Conservation (phyloP, 2,113 vertebrate genomes). For the Peromyscus californicus region DNA sequence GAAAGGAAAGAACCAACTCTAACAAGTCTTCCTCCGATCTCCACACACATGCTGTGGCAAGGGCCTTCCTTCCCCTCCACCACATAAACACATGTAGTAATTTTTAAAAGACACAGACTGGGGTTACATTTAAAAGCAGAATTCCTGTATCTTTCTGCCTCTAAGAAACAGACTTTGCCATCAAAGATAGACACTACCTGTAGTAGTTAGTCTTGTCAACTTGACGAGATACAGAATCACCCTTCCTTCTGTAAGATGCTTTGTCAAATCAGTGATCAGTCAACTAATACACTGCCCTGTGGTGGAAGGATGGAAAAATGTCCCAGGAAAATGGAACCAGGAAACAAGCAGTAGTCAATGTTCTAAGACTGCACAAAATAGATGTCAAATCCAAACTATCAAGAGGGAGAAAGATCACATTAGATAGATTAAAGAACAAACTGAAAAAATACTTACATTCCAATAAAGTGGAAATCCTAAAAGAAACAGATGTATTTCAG, state of each 20-base stretch:
- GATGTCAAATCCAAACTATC: neutral
- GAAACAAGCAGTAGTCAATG: neutral
- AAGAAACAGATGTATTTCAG: neutral
- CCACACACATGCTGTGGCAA: neutral
- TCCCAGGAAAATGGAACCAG: neutral
- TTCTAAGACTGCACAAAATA: neutral
- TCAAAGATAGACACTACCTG: neutral
- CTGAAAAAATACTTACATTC: neutral
- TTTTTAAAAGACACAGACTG: neutral
- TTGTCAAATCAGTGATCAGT: neutral
- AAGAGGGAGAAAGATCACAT: neutral
- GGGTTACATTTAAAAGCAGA: neutral
- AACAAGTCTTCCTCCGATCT: neutral
- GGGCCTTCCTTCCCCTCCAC: neutral
- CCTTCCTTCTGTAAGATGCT: neutral
- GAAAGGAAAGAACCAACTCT: neutral
- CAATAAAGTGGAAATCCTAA: neutral
- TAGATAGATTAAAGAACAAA: neutral
- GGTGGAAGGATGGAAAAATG: neutral
- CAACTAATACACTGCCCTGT: neutral
- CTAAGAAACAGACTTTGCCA: neutral
- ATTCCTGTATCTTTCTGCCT: neutral
- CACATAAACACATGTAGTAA: neutral
- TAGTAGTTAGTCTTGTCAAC: neutral
- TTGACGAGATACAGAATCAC: neutral